Conservation (phyloP, 2,888 invertebrate species). For the Limnephilus rhombicus region DNA sequence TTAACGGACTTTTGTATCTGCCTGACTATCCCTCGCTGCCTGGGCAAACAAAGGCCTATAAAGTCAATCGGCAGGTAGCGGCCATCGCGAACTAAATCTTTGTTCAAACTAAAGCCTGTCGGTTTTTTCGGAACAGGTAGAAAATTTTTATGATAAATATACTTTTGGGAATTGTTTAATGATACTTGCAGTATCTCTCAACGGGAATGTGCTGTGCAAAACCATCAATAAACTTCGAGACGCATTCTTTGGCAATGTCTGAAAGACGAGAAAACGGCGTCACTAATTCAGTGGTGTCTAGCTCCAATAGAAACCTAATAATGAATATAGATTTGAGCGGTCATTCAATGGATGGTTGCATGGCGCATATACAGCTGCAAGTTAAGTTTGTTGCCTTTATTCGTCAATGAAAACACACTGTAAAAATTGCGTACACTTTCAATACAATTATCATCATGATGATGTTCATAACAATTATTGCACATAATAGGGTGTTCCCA, state of each 20-base stretch:
- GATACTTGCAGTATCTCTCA: constrained; percentile 43
- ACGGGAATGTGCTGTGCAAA: constrained; percentile 16
- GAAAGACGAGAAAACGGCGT: constrained; percentile 38
- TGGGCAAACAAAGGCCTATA: constrained; percentile 54
- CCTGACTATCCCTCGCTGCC: constrained; percentile 5
- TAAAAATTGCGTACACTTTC: not conserved
- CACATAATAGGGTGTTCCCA: not conserved
- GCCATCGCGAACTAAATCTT: constrained; percentile 49
- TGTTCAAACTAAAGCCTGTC: constrained; percentile 41
- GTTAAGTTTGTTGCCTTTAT: not conserved
- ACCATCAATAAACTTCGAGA: constrained; percentile 46
- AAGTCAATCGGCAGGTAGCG: constrained; percentile 59
- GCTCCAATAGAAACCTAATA: constrained; percentile 10
- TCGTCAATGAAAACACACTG: not conserved
- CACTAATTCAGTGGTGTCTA: constrained; percentile 43
- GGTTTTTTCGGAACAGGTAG: constrained; percentile 58
- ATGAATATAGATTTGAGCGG: constrained; percentile 40
- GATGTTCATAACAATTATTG: not conserved
- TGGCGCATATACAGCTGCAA: not conserved
- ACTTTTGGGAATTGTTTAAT: constrained; percentile 55
- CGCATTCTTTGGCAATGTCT: constrained; percentile 46
- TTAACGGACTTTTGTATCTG: constrained; percentile 52
- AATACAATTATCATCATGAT: not conserved
- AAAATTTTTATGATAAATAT: constrained; percentile 61
- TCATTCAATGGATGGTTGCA: not conserved